phyloP scores from a whole-genome alignment of 1,140 invertebrate species.

The Thaumetopoea pityocampa region DNA sequence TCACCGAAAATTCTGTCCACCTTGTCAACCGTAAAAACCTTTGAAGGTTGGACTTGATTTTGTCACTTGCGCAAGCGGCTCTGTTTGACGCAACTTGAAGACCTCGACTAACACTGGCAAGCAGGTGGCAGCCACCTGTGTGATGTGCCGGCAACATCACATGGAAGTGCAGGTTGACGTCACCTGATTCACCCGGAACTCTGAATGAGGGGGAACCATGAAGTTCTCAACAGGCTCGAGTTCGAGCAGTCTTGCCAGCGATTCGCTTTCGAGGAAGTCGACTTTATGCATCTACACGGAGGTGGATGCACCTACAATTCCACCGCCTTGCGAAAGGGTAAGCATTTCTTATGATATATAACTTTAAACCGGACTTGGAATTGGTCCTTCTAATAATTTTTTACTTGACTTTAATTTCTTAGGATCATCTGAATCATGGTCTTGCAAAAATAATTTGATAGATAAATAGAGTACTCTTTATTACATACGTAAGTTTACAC shows the following conservation, averaged over 20 bases:
- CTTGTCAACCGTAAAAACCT: conserved; percentile 28
- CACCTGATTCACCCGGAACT: conserved; percentile 40
- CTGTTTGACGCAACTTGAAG: conserved; percentile 21
- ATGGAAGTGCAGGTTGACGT: conserved; percentile 57
- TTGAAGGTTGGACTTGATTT: conserved; percentile 31
- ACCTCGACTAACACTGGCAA: conserved; percentile 12
- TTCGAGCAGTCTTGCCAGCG: conserved; percentile 73
- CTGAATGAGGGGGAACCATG: conserved; percentile 51
- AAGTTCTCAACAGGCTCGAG: conserved; percentile 76
- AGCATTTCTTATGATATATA: conserved; percentile 14
- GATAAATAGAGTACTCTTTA: too few relatives aligned
- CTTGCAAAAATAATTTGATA: too few relatives aligned
- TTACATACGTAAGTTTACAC: too few relatives aligned
- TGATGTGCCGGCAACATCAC: conserved; percentile 65
- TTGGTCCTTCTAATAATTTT: too few relatives aligned
- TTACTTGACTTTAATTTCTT: too few relatives aligned
- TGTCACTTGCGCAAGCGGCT: conserved; percentile 38
- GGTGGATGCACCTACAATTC: conserved; percentile 42
- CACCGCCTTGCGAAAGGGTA: conserved; percentile 60
- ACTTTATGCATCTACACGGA: conserved; percentile 76
- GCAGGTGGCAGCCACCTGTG: conserved; percentile 43
- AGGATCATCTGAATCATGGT: too few relatives aligned
- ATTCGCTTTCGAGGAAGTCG: conserved; percentile 75
- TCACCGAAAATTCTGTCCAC: conserved; percentile 31
- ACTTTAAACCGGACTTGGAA: not conserved